Evolutionary conservation across 1,140 invertebrate genomes (phyloP), one percentile per base, ranked within the genome.

Genomic region (Ptiloglossa arizonensis): DNA sequence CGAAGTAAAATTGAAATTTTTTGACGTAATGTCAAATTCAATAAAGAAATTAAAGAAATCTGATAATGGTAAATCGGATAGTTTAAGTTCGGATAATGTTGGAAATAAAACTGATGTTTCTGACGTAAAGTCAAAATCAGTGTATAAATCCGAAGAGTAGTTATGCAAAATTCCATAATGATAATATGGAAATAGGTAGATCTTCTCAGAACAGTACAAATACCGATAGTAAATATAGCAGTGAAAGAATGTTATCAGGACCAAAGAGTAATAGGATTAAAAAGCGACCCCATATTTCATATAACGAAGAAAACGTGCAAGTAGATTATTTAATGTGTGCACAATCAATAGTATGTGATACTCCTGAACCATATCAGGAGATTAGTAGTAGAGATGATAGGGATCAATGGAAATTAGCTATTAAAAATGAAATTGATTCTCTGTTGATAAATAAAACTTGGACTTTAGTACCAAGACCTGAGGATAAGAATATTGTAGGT

Each of bases 11-110:
- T 13, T 62, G 59, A 62, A n/a, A n/a, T 62, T 6, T 6, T 41
- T 35, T 62, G 35, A 62, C 59, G 5, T 22, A 24, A 0, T 13
- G 59, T 62, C 35, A n/a, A 62, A 62, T 44, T 62, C 59, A 41
- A 6, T 62, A 41, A 35, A 50, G 11, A 27, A 46, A 11, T 46
- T 24, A 29, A 22, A 46, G 29, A 46, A 63, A 63, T 63, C 38
- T 63, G 60, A 63, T 46, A 63, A 29, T 46, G 13, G 48, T 63
- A 63, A 63, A 63, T 63, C 22, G 48, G 41, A 63, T 46, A 22
- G 46, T 44, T 22, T 6, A 27, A 11, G 29, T 5, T 63, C 24
- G 24, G 27, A 5, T 8, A 9, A n/a, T n/a, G n/a, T n/a, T n/a
- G n/a, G n/a, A n/a, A n/a, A n/a, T n/a, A n/a, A n/a, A n/a, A n/a